These are phyloP conservation scores for Urophycis tenuis DNA, from an alignment of 2,797 vertebrate species.

Conservation along the genomic window DNA sequence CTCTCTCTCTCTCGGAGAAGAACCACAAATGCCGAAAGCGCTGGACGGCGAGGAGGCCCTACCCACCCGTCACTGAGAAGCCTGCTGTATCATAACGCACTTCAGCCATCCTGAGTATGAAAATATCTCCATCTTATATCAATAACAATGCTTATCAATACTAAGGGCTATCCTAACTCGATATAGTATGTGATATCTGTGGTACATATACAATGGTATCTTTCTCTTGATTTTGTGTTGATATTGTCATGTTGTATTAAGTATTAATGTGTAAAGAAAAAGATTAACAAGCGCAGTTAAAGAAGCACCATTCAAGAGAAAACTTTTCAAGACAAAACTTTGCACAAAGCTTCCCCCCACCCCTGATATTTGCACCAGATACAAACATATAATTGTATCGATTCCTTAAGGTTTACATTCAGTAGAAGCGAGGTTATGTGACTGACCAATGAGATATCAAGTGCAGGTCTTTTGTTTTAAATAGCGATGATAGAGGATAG, in stretches of 20 bases:
- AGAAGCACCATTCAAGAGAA: slow-evolving; percentile 35
- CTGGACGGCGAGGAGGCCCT: slow-evolving; percentile 55
- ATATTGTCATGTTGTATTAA: slow-evolving; percentile 72
- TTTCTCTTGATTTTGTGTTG: slow-evolving; percentile 75
- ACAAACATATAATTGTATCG: slow-evolving; percentile 50
- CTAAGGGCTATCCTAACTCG: slow-evolving; percentile 80
- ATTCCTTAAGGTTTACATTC: slow-evolving; percentile 66
- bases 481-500: neutral
- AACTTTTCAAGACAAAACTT: slow-evolving; percentile 58
- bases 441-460: slow-evolving; percentile 44
- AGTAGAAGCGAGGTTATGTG: slow-evolving; percentile 47
- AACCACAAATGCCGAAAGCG: slow-evolving; percentile 35
- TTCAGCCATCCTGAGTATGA: slow-evolving; percentile 62
- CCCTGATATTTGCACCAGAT: slow-evolving; percentile 66
- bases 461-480: slow-evolving; percentile 34
- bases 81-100: slow-evolving; percentile 69
- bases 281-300: slow-evolving; percentile 42
- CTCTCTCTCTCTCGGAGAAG: slow-evolving; percentile 53
- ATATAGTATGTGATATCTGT: slow-evolving; percentile 76
- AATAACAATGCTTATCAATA: slow-evolving; percentile 76
- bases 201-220: slow-evolving; percentile 73
- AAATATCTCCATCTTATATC: slow-evolving; percentile 50
- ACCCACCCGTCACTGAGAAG: slow-evolving; percentile 57
- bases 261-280: slow-evolving; percentile 64
- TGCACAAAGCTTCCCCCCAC: slow-evolving; percentile 61